phyloP scores from a whole-genome alignment of 2,797 vertebrate genomes.

The Fistularia commersonii region DNA sequence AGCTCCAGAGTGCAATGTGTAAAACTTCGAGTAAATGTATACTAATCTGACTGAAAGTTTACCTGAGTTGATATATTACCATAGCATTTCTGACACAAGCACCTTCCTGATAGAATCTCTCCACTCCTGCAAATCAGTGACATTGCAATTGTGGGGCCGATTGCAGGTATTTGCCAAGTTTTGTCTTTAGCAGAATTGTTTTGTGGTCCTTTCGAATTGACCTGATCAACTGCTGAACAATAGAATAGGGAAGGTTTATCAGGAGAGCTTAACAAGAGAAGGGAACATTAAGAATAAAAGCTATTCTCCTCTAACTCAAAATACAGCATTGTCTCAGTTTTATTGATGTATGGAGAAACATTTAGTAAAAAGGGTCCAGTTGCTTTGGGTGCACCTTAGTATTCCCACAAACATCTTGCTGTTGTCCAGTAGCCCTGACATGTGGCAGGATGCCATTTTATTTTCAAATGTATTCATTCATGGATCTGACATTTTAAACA shows the following conservation, averaged over 20 bases:
- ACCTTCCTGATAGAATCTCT: constrained; percentile 63
- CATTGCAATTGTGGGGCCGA: constrained; percentile 63
- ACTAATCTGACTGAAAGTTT: constrained; percentile 52
- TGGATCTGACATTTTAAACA: constrained; percentile 68
- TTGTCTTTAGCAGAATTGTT: constrained; percentile 64
- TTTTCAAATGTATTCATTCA: constrained; percentile 72
- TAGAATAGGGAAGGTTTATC: constrained; percentile 45
- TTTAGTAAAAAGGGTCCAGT: constrained; percentile 1
- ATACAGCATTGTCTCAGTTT: constrained; percentile 62
- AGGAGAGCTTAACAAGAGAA: constrained; percentile 55
- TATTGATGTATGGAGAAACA: constrained; percentile 31
- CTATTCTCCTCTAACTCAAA: constrained; percentile 45
- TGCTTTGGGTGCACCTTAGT: constrained; percentile 35
- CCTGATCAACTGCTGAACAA: constrained; percentile 63
- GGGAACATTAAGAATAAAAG: constrained; percentile 26
- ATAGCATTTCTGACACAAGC: constrained; percentile 50
- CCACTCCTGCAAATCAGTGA: constrained; percentile 65
- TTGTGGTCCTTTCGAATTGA: constrained; percentile 56
- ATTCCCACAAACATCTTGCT: constrained; percentile 28
- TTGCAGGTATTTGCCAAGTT: constrained; percentile 64
- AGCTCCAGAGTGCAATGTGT: constrained; percentile 37
- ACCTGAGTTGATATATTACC: constrained; percentile 60
- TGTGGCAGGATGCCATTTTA: constrained; percentile 60
- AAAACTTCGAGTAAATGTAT: constrained; percentile 54
- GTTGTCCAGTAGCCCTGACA: constrained; percentile 18